Conservation (phyloP, 2,113 vertebrate species). For the Aegithalos caudatus region DNA sequence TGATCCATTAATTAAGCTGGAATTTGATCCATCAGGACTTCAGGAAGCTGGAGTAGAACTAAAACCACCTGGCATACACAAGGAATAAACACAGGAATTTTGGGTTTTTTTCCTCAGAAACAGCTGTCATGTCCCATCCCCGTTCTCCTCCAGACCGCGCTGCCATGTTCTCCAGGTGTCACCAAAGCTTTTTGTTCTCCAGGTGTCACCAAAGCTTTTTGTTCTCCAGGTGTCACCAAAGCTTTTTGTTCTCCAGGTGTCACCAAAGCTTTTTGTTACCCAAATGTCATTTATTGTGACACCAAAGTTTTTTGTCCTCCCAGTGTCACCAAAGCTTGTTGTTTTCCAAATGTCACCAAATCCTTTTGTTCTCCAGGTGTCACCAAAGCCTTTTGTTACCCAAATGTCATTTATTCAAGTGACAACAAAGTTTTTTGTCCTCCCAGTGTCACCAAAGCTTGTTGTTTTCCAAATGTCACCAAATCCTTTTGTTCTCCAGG, state of each 20-base stretch:
- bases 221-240: background rate
- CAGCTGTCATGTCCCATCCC: background rate
- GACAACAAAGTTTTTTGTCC: background rate
- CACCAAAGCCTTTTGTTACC: background rate
- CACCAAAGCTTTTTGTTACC: too few species aligned
- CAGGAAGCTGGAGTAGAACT: background rate
- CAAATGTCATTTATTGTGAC: too few species aligned
- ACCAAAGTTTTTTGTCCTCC: background rate
- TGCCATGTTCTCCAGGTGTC: background rate
- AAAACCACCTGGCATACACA: accelerated
- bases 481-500: background rate
- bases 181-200: background rate
- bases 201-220: background rate
- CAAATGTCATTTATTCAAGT: too few species aligned
- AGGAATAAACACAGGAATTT: background rate
- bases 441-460: background rate
- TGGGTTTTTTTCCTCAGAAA: background rate
- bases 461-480: background rate
- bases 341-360: background rate
- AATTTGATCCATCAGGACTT: background rate
- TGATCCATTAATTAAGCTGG: background rate
- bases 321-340: too few species aligned
- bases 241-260: background rate
- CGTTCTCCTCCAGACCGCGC: accelerated
- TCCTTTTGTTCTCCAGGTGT: background rate